phyloP scores from a whole-genome alignment of 2,113 vertebrate species.

The Poeciliopsis occidentalis region DNA sequence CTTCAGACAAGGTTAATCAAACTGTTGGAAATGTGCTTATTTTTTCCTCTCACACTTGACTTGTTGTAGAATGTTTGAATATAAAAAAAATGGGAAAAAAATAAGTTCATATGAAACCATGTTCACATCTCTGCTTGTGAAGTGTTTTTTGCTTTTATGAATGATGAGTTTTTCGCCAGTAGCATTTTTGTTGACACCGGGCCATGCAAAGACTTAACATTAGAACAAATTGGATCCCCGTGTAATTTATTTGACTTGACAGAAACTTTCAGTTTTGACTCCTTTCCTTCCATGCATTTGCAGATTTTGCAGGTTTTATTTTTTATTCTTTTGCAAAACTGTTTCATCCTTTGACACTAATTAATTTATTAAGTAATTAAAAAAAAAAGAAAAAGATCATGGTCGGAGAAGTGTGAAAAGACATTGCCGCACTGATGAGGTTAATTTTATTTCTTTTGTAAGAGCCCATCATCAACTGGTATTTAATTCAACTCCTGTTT shows the following conservation, averaged over 20 bases:
- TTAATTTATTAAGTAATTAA: constrained; percentile 82
- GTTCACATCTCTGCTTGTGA: constrained; percentile 86
- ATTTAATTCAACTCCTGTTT: constrained; percentile 99
- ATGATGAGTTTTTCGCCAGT: constrained; percentile 72
- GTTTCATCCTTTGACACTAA: constrained; percentile 89
- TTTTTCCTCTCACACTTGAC: constrained; percentile 88
- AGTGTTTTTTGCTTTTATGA: constrained; percentile 79
- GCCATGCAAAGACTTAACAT: constrained; percentile 76
- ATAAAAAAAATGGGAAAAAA: constrained; percentile 58
- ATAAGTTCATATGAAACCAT: constrained; percentile 79
- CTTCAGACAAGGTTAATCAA: constrained; percentile 90
- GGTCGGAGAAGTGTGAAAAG: constrained; percentile 64
- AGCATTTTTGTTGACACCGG: constrained; percentile 72
- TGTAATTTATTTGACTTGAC: constrained; percentile 87
- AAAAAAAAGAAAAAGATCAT: constrained; percentile 43
- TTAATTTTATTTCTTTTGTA: constrained; percentile 83
- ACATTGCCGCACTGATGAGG: constrained; percentile 78
- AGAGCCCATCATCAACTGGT: constrained; percentile 96
- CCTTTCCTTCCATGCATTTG: constrained; percentile 78
- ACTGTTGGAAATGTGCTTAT: constrained; percentile 81
- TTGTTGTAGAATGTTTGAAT: constrained; percentile 88
- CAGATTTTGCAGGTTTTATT: constrained; percentile 71
- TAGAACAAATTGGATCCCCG: constrained; percentile 69
- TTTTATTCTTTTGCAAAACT: constrained; percentile 73
- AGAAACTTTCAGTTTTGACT: constrained; percentile 65